phyloP scores from a whole-genome alignment of 1,140 invertebrate species.

The Rhopalosiphum padi region DNA sequence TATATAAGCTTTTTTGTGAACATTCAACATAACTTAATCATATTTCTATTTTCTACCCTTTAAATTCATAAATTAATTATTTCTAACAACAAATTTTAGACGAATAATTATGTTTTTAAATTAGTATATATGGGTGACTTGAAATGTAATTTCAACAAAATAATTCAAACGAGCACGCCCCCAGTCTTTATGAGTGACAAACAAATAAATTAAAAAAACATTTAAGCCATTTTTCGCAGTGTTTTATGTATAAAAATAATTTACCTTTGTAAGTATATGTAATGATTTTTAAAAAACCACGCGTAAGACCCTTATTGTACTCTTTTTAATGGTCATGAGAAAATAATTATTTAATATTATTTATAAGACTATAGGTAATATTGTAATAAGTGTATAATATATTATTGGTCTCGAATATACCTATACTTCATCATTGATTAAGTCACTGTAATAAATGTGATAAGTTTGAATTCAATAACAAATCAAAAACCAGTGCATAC shows the following conservation, averaged over 20 bases:
- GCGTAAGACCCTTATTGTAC: not conserved
- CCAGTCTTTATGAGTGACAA: not conserved
- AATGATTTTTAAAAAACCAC: not conserved
- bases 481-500: not conserved
- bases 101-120: not conserved
- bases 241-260: not conserved
- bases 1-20: not conserved
- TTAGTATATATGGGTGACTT: not conserved
- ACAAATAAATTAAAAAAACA: not conserved
- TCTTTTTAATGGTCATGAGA: not conserved
- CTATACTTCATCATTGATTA: not conserved
- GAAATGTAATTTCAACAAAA: not conserved
- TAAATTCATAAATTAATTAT: constrained; percentile 20
- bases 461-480: not conserved
- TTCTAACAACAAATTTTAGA: not conserved
- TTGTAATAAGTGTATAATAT: not conserved
- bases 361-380: not conserved
- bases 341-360: not conserved
- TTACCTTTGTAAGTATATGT: not conserved
- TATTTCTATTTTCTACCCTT: constrained; percentile 17
- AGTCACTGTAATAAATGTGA: not conserved
- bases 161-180: not conserved
- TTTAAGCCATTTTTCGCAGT: not conserved
- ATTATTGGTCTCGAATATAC: too few relatives aligned
- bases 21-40: not conserved